Evolutionary conservation across 2,113 vertebrate species (phyloP).

Genomic region (Scatophagus argus): DNA sequence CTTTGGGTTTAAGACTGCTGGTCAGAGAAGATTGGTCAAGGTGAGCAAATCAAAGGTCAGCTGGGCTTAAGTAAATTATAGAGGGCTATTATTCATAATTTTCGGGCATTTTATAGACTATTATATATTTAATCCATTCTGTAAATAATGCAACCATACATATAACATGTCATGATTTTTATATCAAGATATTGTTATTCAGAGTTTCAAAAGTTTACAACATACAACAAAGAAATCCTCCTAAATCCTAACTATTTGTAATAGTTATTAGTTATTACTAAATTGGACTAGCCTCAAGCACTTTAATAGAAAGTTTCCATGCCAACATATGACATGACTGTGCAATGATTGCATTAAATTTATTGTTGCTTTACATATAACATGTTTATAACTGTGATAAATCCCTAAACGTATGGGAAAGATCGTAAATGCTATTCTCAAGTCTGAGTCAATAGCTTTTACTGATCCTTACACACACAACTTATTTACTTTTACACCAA

Average conservation of each 20-base stretch:
- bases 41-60: too few species aligned
- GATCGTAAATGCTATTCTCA: not conserved
- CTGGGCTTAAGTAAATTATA: not conserved
- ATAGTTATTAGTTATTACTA: too few species aligned
- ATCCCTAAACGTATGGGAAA: not conserved
- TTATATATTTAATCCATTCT: not conserved
- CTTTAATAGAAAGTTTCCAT: not conserved
- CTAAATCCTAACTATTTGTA: too few species aligned
- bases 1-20: not conserved
- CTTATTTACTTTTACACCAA: not conserved
- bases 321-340: not conserved
- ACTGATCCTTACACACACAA: not conserved
- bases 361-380: not conserved
- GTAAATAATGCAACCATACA: not conserved
- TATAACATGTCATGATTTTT: not conserved
- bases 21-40: not conserved
- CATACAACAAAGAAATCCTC: too few species aligned
- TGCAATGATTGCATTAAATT: not conserved
- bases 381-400: not conserved
- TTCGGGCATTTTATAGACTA: not conserved
- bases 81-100: not conserved
- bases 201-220: not conserved
- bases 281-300: not conserved
- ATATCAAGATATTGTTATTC: not conserved
- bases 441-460: not conserved